Evolutionary conservation across 2,113 vertebrate species (phyloP).

Genomic region (Heloderma charlesbogerti): DNA sequence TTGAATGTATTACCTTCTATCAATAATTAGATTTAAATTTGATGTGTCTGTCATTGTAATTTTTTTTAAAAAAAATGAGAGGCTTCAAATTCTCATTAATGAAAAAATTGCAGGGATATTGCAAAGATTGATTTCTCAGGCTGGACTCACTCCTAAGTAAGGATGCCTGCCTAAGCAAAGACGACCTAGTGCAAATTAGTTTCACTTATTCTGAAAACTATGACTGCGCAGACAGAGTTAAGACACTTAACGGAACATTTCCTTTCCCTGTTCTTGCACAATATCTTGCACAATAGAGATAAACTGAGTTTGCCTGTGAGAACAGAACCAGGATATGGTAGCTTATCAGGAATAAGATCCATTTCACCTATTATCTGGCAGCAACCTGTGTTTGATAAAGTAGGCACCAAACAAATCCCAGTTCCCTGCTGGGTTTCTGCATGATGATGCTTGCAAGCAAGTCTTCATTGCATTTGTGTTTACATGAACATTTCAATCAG

Average conservation of each 20-base stretch:
- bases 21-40: too few relatives aligned
- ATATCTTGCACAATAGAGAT: not conserved
- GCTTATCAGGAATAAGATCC: not conserved
- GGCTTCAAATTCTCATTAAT: not conserved
- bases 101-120: not conserved
- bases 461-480: not conserved
- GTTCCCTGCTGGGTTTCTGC: not conserved
- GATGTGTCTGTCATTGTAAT: too few relatives aligned
- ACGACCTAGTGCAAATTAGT: not conserved
- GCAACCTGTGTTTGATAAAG: not conserved
- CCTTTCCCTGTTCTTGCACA: not conserved
- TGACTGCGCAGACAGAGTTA: not conserved
- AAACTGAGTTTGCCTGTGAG: not conserved
- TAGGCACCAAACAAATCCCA: not conserved
- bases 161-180: not conserved
- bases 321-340: not conserved
- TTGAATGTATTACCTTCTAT: too few relatives aligned
- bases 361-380: not conserved
- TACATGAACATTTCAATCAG: not conserved
- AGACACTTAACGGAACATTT: not conserved
- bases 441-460: not conserved
- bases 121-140: slow-evolving; percentile 1
- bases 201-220: not conserved
- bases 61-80: too few relatives aligned
- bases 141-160: not conserved